These are phyloP conservation scores for Oxyura jamaicensis DNA, from an alignment of 2,113 vertebrate genomes.

Conservation along the genomic window DNA sequence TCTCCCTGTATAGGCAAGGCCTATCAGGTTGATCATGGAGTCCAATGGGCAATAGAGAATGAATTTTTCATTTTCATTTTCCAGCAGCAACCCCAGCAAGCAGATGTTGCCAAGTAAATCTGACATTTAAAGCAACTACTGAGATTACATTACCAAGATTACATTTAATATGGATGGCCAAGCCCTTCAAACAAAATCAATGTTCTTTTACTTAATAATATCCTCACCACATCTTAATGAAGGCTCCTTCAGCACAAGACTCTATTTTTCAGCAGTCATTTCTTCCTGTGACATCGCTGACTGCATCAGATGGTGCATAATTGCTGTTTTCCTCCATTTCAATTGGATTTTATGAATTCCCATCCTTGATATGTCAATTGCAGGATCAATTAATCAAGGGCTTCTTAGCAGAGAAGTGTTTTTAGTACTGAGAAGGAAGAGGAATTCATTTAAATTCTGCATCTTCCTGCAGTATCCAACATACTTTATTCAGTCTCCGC, in stretches of 20 bases:
- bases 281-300: background rate
- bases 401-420: constrained; percentile 37
- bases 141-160: constrained; percentile 52
- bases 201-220: constrained; percentile 60
- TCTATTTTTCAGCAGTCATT: constrained; percentile 52
- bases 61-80: background rate
- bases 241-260: constrained; percentile 31
- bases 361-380: constrained; percentile 61
- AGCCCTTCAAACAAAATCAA: constrained; percentile 52
- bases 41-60: background rate
- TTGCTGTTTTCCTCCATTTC: constrained; percentile 43
- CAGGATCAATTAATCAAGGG: constrained; percentile 57
- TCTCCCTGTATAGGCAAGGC: background rate
- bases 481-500: background rate
- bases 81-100: background rate
- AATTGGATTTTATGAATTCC: constrained; percentile 43
- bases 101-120: constrained; percentile 27
- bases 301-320: constrained; percentile 49
- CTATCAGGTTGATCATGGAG: background rate
- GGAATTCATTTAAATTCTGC: constrained; percentile 40
- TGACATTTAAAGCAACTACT: constrained; percentile 57
- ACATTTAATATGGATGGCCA: constrained; percentile 58
- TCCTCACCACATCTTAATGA: constrained; percentile 53
- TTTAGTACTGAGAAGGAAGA: constrained; percentile 33
- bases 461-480: background rate